phyloP scores from a whole-genome alignment of 2,113 vertebrate genomes.

The Chlorodrepanis virens region DNA sequence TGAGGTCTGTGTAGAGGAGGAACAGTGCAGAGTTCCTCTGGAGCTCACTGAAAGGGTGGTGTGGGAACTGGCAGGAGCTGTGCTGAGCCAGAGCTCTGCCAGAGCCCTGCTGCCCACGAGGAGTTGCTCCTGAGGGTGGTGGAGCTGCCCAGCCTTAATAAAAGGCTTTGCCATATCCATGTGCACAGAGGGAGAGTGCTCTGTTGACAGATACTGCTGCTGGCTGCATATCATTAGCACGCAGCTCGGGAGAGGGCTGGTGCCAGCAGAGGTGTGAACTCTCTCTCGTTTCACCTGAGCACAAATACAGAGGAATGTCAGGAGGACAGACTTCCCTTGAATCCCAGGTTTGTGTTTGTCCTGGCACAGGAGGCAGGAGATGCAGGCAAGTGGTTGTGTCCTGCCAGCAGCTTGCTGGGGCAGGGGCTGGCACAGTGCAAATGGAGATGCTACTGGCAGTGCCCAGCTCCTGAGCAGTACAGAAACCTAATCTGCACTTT shows the following conservation, averaged over 20 bases:
- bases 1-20: neutral
- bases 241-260: neutral
- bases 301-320: neutral
- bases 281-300: conserved; percentile 18
- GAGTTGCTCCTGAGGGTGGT: neutral
- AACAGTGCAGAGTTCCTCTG: neutral
- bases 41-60: neutral
- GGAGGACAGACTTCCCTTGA: neutral
- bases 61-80: neutral
- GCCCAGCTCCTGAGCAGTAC: conserved; percentile 13
- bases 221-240: conserved; percentile 20
- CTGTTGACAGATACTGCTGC: conserved; percentile 46
- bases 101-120: neutral
- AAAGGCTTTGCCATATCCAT: neutral
- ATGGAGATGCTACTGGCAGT: neutral
- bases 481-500: conserved; percentile 53
- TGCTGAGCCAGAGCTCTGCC: neutral
- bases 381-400: fast-evolving
- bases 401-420: neutral
- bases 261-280: conserved; percentile 46
- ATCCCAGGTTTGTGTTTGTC: neutral
- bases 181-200: neutral
- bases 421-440: fast-evolving
- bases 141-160: neutral
- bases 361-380: neutral